Conservation (phyloP, 2,888 invertebrate genomes). For the Polyommatus icarus region DNA sequence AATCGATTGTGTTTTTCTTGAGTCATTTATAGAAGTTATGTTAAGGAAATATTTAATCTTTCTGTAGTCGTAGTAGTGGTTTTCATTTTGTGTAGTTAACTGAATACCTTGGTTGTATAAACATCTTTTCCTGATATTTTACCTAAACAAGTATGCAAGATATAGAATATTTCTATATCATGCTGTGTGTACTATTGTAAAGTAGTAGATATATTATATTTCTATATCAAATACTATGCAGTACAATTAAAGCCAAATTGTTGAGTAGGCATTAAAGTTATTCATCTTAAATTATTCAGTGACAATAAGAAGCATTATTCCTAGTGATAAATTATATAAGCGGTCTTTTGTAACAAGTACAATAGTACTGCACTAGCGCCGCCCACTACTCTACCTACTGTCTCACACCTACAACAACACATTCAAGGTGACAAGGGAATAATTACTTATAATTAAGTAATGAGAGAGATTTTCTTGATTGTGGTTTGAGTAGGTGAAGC, state of each 20-base stretch:
- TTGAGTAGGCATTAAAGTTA: neutral
- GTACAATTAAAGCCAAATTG: neutral
- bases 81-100: no score
- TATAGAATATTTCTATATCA: no score
- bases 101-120: no score
- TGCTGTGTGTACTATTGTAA: no score
- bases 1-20: no score
- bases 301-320: neutral
- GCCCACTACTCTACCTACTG: conserved; percentile 19
- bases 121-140: no score
- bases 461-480: neutral
- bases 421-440: neutral
- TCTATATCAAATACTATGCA: no score
- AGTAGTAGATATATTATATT: no score
- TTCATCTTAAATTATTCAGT: neutral
- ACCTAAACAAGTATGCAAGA: no score
- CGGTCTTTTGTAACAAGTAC: neutral
- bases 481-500: neutral
- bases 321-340: neutral
- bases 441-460: neutral
- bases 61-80: no score
- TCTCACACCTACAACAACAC: neutral
- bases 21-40: no score
- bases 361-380: neutral
- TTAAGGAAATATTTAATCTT: no score